A percentile compares a stretch with the other conserved stretches of the same genome.
These are phyloP conservation scores for Limnothrissa miodon DNA, from an alignment of 2,113 vertebrate species.

Conservation along the genomic window DNA sequence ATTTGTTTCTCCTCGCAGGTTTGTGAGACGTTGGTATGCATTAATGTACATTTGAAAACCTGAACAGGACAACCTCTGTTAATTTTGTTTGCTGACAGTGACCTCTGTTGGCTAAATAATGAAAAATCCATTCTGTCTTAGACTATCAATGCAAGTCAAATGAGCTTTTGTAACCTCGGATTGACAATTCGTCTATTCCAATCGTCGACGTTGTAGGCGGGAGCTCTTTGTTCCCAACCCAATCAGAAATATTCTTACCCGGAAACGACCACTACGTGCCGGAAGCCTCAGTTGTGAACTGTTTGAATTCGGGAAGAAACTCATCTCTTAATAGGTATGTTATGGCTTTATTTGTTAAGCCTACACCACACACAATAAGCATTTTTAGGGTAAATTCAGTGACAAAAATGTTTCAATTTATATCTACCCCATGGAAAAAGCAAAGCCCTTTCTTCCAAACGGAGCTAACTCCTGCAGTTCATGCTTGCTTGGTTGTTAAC, in stretches of 20 bases:
- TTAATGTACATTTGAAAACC: not conserved
- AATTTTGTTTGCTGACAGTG: conserved; percentile 67
- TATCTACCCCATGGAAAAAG: not conserved
- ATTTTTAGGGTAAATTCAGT: not conserved
- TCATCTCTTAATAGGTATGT: not conserved
- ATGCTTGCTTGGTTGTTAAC: not conserved
- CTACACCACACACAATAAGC: too few relatives aligned
- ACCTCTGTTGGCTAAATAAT: conserved; percentile 70
- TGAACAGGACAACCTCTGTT: not conserved
- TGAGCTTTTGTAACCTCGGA: not conserved
- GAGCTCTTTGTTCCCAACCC: not conserved
- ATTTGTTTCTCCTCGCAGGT: not conserved
- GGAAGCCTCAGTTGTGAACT: not conserved
- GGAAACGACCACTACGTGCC: not conserved
- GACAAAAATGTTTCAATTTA: not conserved
- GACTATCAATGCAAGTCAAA: not conserved
- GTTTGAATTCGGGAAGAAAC: not conserved
- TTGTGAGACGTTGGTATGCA: not conserved
- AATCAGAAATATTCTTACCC: conserved; percentile 26
- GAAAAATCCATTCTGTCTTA: not conserved
- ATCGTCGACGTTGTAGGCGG: not conserved
- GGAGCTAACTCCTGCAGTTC: not conserved
- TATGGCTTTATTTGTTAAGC: not conserved
- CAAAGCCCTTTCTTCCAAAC: not conserved
- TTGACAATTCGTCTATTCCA: conserved; percentile 1